These are phyloP conservation scores for Pseudotriccus pelzelni DNA, from an alignment of 2,797 vertebrate species.

Conservation along the genomic window DNA sequence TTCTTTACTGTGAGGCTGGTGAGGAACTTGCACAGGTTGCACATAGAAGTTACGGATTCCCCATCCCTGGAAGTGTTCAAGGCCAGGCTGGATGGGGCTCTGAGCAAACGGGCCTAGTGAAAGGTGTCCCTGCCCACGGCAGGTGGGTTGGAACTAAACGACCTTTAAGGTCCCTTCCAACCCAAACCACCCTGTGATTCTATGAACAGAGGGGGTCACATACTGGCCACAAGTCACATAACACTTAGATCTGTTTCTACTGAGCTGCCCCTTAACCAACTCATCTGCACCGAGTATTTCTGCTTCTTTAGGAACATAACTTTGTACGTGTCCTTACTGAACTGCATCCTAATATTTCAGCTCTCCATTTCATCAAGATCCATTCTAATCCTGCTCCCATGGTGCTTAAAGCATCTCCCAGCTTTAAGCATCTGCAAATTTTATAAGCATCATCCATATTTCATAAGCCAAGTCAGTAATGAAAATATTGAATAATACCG, in stretches of 20 bases:
- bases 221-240: background rate
- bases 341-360: background rate
- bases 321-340: background rate
- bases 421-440: conserved; percentile 25
- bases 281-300: background rate
- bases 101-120: background rate
- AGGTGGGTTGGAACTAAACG: background rate
- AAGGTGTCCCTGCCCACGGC: background rate
- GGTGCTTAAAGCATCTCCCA: background rate
- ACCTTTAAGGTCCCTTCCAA: background rate
- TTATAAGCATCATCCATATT: conserved; percentile 54
- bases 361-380: background rate
- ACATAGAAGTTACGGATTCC: background rate
- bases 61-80: background rate
- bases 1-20: background rate
- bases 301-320: background rate
- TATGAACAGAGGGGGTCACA: background rate
- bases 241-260: background rate
- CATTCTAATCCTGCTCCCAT: background rate
- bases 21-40: background rate
- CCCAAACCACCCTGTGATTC: background rate
- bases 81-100: background rate
- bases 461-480: conserved; percentile 43
- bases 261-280: background rate
- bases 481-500: conserved; percentile 5